Base-by-base conservation (phyloP, 2,797 vertebrate species). In the Dendrocincla tyrannina region DNA sequence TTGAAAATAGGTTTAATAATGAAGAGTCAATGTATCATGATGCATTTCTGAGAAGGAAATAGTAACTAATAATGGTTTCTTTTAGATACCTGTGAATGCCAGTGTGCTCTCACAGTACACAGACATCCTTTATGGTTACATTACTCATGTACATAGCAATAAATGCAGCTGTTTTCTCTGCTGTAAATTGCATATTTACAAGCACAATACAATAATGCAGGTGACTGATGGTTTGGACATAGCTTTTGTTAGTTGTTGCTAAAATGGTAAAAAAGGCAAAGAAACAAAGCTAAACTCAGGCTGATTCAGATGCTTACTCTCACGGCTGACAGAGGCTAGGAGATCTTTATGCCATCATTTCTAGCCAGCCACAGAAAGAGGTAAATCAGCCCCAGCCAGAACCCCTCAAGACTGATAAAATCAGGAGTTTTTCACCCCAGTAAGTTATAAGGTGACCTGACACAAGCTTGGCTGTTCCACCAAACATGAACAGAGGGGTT, bases 271-370 rank as follows among this genome's bases (percentile, higher is more conserved):
- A 67, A 49, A 35, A 50, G 16, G 24, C 11, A 37, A 37, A 41
- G 20, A 35, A 82, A 33, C 6, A 44, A 46, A 83, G 14, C 17
- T 13, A 55, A 74, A 11, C 33, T 20, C 11, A 25, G 20, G 18
- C 18, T 35, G 64, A 75, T 60, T 86, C 18, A 83, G 60, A 30
- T 32, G 12, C n/a, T 70, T 52, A 5, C 10, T 88, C 5, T 62
- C 1, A 0, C 0, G 4, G 32, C 52, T 88, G 79, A 33, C 22
- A 77, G 1, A 0, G 33, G 4, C n/a, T 80, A 15, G 41, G 58
- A 72, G 17, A 32, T 64, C 59, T 79, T 74, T n/a, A 15, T 80
- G 68, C 18, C 44, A 30, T 23, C 4, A 5, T 35, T 83, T 84
- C 37, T 68, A 53, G 64, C 78, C 37, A 44, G 1, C 5, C 37